phyloP scores from a whole-genome alignment of 2,888 invertebrate genomes.

The Shargacucullia verbasci region DNA sequence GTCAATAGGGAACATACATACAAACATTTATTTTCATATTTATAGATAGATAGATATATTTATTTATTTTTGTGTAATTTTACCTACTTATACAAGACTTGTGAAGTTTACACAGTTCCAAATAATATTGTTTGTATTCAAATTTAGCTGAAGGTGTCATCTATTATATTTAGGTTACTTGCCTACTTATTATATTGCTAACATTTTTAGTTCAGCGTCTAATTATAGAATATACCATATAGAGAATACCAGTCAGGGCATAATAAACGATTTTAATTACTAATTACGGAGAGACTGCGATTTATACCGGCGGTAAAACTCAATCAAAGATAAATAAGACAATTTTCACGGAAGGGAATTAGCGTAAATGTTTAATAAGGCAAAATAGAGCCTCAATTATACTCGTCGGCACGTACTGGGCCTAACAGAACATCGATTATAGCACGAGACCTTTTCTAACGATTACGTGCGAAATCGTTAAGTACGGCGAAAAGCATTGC shows the following conservation, averaged over 20 bases:
- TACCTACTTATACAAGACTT: neutral
- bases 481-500: conserved; percentile 16
- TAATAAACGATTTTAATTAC: conserved; percentile 13
- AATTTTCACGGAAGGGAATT: conserved; percentile 44
- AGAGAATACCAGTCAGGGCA: conserved; percentile 1
- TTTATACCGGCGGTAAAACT: conserved; percentile 15
- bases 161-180: conserved; percentile 5
- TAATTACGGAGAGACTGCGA: conserved; percentile 12
- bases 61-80: no score
- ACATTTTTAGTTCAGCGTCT: conserved; percentile 15
- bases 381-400: conserved; percentile 55
- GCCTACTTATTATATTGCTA: no score
- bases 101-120: neutral
- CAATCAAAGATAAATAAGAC: conserved; percentile 35
- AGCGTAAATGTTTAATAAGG: conserved; percentile 57
- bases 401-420: conserved; percentile 49
- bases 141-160: conserved; percentile 13
- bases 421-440: conserved; percentile 49
- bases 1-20: no score
- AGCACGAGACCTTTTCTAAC: conserved; percentile 44
- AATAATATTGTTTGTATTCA: conserved; percentile 32
- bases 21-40: no score
- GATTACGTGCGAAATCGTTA: conserved; percentile 45
- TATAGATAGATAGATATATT: no score
- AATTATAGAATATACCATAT: conserved; percentile 14